Evolutionary conservation across 2,888 invertebrate species (phyloP), one percentile per base, ranked within the genome.

Genomic region (Macrostomum cliftonense): DNA sequence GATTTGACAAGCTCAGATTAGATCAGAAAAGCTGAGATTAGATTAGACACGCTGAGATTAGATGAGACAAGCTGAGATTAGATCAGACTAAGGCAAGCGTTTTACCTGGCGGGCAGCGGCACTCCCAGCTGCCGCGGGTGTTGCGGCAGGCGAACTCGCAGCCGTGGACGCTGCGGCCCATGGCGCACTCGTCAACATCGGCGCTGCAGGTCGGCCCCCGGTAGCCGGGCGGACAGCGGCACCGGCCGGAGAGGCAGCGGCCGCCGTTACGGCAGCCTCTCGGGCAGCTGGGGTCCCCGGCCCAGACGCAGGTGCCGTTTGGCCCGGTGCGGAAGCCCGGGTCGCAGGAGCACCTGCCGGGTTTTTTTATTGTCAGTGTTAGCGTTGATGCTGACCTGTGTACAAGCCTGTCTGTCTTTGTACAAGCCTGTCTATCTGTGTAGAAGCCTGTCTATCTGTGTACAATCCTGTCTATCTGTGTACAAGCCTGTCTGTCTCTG

Each of bases 71-170:
- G 5, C 28, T 7, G 28, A 28, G 28, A 28, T 9, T 9, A 28
- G 28, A 7, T 9, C 28, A 28, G 9, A 28, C 5, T 28, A 9
- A 9, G 5, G 9, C 5, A 28, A 9, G 28, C 28, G 28, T 4
- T 9, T 28, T 9, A 28, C 28, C 28, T 7, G 28, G 28, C 28
- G 28, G 46, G 17, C 46, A 45, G 43, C 36, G 36, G 17, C 46
- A 45, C 36, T 45, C 46, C 14, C 42, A 45, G 36, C 42, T 45
- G n/a, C 46, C 46, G 42, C 16, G 42, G n/a, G 46, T 45, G 36
- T 45, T 45, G 17, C 37, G 37, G 46, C 46, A 45, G 17, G 36
- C 46, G 16, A 19, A 19, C 13, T 19, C 42, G 46, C 46, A 45
- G n/a, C 43, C 43, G 28, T 28, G 28, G 5, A 28, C 28, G n/a